Conservation (phyloP, 1,140 invertebrate genomes). For the Heliconius hewitsoni region DNA sequence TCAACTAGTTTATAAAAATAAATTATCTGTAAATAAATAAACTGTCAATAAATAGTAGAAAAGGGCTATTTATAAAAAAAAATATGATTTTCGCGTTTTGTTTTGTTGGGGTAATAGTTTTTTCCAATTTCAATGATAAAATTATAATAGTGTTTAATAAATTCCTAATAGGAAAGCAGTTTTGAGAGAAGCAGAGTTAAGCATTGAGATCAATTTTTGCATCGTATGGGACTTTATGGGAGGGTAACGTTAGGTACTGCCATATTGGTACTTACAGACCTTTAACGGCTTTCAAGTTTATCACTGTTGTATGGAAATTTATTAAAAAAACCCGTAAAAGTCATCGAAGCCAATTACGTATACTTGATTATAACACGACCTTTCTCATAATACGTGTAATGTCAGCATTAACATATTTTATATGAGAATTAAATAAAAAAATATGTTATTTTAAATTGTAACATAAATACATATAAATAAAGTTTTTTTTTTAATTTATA, state of each 20-base stretch:
- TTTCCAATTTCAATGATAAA: too few relatives aligned
- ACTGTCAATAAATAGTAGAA: too few relatives aligned
- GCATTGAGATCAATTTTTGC: background rate
- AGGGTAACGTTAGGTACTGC: background rate
- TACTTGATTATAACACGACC: background rate
- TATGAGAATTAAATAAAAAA: background rate
- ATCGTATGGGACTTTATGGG: background rate
- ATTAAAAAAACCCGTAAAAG: background rate
- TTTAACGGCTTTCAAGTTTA: background rate
- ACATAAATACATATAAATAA: background rate
- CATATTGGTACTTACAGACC: background rate
- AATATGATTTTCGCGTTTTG: too few relatives aligned
- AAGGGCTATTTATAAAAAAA: too few relatives aligned
- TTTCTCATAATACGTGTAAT: background rate
- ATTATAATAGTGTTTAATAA: too few relatives aligned
- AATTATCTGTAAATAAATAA: too few relatives aligned
- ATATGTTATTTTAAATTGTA: background rate
- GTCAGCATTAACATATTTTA: background rate
- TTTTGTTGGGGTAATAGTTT: too few relatives aligned
- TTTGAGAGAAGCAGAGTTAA: background rate
- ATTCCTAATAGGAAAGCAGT: background rate
- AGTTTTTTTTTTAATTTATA: background rate
- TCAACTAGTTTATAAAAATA: too few relatives aligned
- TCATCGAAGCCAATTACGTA: background rate
- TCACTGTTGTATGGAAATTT: background rate